Evolutionary conservation across 2,888 invertebrate species (phyloP), one percentile per base, ranked within the genome.

Genomic region (Harpagoxenus sublaevis): DNA sequence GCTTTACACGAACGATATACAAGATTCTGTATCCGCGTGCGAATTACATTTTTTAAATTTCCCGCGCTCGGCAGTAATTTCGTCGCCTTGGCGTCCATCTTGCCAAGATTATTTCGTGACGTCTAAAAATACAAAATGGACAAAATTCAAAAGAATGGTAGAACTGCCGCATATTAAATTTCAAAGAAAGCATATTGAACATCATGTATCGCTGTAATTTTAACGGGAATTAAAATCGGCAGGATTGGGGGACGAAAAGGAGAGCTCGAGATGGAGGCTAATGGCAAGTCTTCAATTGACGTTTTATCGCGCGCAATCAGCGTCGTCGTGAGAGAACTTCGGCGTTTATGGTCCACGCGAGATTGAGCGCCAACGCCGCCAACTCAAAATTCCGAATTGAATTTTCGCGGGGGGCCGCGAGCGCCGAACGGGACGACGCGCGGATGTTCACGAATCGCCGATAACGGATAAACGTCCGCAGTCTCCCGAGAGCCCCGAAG

Each of bases 11-110:
- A 48, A 48, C 4, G 18, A 48, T n/a, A 31, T 68, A 3, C 6
- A 18, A 53, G 6, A 70, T n/a, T 12, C 31, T n/a, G 35, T 35
- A 23, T 0, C n/a, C 23, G 10, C n/a, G 31, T 15, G 31, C 48
- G 31, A 70, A 57, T 39, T 4, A 12, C 23, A 5, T 62, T 74
- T 65, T 77, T 28, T 18, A 77, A 77, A 18, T 39, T 77, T 53
- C 18, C 28, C 39, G 77, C 77, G 35, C 35, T 15, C 3, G 9
- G n/a, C 5, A n/a, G 9, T 23, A 35, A 79, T 45, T 60, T 45
- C 31, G 15, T 60, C 2, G n/a, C 2, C 18, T 60, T 15, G 10
- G 18, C 28, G 8, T 31, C 6, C 28, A 60, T 45, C 15, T 57
- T 42, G 2, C 3, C 35, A 18, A 73, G 15, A 57, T 6, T 35